Base-by-base conservation (phyloP, 2,888 invertebrate genomes). In the Hydrotaea cyrtoneurina region DNA sequence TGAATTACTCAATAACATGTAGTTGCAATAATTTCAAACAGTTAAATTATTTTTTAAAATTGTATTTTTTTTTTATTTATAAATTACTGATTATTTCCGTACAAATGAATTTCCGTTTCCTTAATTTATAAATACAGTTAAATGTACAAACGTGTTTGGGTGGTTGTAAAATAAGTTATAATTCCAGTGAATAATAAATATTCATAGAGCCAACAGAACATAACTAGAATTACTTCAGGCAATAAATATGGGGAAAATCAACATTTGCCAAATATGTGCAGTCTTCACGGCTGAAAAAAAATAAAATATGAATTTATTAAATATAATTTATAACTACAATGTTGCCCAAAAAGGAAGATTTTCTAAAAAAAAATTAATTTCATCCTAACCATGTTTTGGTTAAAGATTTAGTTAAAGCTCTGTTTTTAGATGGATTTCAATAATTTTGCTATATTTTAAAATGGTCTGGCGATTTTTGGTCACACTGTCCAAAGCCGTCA, bases 81-180 rank as follows among this genome's bases (percentile, higher is more conserved):
- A 55, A 55, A 21, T 55, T 55, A 55, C 21, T 55, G 13, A 13
- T 55, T 19, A 55, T 55, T 55, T 55, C 55, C 55, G 55, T 21
- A 8, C 11, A 21, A 55, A 21, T 55, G 55, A 55, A 11, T 55
- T 55, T 55, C 55, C 55, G 55, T 55, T 55, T 55, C 55, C 55
- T 8, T 55, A 55, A 55, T 55, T 17, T 53, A 15, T 15, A 43
- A 31, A 31, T 31, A 31, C 31, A 39, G 7, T 8, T 39, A 10
- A n/a, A 50, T 50, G 50, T n/a, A n/a, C 15, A 43, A 43, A 43
- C 15, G 13, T 50, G 39, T 50, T n/a, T 10, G 2, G 2, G n/a
- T n/a, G n/a, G n/a, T n/a, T n/a, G n/a, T 50, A n/a, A 2, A 50
- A 3, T 13, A 3, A 50, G n/a, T 50, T 5, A 50, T 50, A 50